Conservation (phyloP, 2,113 vertebrate genomes). For the Suricata suricatta region DNA sequence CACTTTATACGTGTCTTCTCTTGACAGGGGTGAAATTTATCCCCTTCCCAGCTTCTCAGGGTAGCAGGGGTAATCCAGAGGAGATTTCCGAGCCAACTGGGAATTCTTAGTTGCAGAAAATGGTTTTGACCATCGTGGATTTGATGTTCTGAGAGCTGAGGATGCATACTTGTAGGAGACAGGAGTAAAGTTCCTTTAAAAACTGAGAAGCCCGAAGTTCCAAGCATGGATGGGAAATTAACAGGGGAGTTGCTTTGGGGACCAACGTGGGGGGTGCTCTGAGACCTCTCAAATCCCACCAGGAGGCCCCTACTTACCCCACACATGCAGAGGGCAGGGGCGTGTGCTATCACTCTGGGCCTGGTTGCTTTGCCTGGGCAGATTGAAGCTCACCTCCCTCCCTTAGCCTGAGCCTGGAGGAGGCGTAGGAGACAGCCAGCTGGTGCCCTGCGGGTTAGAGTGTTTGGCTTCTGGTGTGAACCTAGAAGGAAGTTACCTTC, state of each 20-base stretch:
- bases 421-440: not conserved
- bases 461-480: not conserved
- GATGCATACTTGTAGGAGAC: not conserved
- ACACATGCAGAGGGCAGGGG: not conserved
- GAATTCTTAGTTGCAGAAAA: not conserved
- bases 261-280: not conserved
- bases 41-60: not conserved
- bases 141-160: not conserved
- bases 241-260: not conserved
- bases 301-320: not conserved
- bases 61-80: not conserved
- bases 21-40: conserved; percentile 35
- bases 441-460: not conserved
- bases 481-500: conserved; percentile 60
- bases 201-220: not conserved
- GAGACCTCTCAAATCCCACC: not conserved
- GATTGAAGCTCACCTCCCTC: not conserved
- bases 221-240: not conserved
- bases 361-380: not conserved
- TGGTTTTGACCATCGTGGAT: not conserved
- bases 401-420: not conserved
- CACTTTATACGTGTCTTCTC: not conserved
- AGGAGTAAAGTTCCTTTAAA: not conserved
- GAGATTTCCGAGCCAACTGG: not conserved
- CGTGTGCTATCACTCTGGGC: not conserved